phyloP scores from a whole-genome alignment of 1,140 invertebrate species.

The Manduca sexta region DNA sequence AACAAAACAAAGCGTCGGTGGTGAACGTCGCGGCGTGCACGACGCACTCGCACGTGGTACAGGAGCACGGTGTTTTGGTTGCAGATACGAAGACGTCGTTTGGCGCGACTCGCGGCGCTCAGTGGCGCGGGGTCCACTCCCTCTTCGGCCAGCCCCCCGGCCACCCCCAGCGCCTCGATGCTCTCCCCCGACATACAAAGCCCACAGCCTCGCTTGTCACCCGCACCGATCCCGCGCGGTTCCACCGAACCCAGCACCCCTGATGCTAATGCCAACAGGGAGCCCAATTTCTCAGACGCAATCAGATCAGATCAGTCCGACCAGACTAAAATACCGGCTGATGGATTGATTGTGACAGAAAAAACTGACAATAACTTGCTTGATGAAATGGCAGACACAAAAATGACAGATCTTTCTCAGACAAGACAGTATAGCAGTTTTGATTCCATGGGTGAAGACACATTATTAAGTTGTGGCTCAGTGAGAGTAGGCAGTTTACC shows the following conservation, averaged over 20 bases:
- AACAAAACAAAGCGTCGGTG: slow-evolving; percentile 71
- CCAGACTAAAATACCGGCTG: slow-evolving; percentile 60
- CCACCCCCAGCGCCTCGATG: slow-evolving; percentile 52
- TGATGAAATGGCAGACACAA: slow-evolving; percentile 69
- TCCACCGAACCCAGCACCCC: slow-evolving; percentile 42
- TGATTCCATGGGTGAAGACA: slow-evolving; percentile 67
- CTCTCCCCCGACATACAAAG: slow-evolving; percentile 40
- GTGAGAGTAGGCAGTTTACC: slow-evolving; percentile 49
- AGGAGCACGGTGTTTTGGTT: slow-evolving; percentile 30
- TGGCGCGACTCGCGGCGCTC: slow-evolving; percentile 54
- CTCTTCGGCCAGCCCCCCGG: slow-evolving; percentile 43
- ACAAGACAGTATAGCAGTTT: slow-evolving; percentile 66
- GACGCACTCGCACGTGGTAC: slow-evolving; percentile 39
- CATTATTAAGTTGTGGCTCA: slow-evolving; percentile 58
- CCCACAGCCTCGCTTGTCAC: slow-evolving; percentile 36
- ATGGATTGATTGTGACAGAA: slow-evolving; percentile 68
- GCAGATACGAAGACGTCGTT: slow-evolving; percentile 61
- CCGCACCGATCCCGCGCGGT: slow-evolving; percentile 30
- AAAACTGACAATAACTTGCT: slow-evolving; percentile 66
- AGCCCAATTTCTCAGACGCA: slow-evolving; percentile 43
- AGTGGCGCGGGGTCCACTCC: slow-evolving; percentile 41
- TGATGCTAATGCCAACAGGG: slow-evolving; percentile 48
- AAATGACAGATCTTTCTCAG: slow-evolving; percentile 70
- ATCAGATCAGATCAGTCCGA: slow-evolving; percentile 52
- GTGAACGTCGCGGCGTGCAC: slow-evolving; percentile 33